Evolutionary conservation across 2,797 vertebrate species (phyloP).

Genomic region (Scolopax bukidnonensis): DNA sequence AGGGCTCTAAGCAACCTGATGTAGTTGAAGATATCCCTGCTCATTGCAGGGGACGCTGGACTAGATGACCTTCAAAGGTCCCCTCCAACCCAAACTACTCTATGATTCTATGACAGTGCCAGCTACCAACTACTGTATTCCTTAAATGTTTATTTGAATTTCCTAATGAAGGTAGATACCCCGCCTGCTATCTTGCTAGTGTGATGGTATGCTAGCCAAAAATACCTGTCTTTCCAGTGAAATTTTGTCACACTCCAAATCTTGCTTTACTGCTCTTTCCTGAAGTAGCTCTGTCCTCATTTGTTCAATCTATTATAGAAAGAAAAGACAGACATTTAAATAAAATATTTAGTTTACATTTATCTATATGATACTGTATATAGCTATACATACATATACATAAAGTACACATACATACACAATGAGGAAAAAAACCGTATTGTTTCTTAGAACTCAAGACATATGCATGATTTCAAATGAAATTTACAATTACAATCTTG

Average conservation of each 20-base stretch:
- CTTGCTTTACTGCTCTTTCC: conserved; percentile 92
- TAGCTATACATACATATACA: not conserved
- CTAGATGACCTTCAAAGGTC: not conserved
- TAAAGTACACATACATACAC: not conserved
- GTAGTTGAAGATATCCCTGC: not conserved
- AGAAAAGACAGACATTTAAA: not conserved
- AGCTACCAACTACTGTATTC: not conserved
- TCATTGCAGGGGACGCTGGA: not conserved
- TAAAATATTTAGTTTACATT: not conserved
- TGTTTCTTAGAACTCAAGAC: not conserved
- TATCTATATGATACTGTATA: not conserved
- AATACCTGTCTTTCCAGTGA: conserved; percentile 97
- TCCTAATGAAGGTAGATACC: not conserved
- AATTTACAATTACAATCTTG: not conserved
- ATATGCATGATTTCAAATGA: not conserved
- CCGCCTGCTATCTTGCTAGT: not conserved
- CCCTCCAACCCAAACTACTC: not conserved
- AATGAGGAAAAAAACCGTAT: not conserved
- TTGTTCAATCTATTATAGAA: conserved; percentile 90
- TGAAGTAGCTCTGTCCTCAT: conserved; percentile 95
- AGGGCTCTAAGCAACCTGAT: not conserved
- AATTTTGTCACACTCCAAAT: conserved; percentile 98
- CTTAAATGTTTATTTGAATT: not conserved
- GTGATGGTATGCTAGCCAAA: not conserved
- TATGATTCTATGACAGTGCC: not conserved